Conservation (phyloP, 2,113 vertebrate genomes). For the Archocentrus centrarchus region DNA sequence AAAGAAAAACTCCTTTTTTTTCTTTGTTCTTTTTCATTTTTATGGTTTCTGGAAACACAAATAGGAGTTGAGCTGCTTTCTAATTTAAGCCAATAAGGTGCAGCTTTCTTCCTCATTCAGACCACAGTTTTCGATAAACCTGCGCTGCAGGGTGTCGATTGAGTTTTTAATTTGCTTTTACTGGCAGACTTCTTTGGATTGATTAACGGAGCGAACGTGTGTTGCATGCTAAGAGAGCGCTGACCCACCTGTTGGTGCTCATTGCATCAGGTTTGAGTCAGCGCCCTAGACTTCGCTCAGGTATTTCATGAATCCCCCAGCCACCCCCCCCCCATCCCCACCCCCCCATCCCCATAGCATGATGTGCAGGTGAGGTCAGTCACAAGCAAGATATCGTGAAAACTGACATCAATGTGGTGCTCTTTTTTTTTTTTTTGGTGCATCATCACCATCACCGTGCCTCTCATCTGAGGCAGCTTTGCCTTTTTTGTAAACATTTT, state of each 20-base stretch:
- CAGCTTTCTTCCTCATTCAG: neutral
- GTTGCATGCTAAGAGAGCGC: neutral
- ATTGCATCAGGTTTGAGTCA: neutral
- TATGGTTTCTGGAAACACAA: neutral
- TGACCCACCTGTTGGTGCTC: neutral
- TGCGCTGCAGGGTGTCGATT: neutral
- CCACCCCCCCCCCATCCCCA: no score
- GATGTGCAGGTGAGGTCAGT: neutral
- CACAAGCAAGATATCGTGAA: constrained; percentile 5
- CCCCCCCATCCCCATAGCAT: neutral
- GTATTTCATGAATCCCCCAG: constrained; percentile 36
- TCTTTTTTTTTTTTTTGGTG: neutral
- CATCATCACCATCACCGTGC: constrained; percentile 36
- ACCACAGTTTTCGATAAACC: neutral
- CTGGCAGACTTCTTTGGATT: constrained; percentile 27
- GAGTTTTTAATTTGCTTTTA: constrained; percentile 45
- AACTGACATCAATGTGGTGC: constrained; percentile 5
- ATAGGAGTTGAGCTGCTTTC: neutral
- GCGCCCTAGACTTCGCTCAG: constrained; percentile 46
- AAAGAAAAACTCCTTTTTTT: neutral
- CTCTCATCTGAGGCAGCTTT: constrained; percentile 46
- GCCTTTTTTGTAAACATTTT: constrained; percentile 49
- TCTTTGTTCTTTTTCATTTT: neutral
- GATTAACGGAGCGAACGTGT: constrained; percentile 1
- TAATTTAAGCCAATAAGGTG: neutral